phyloP scores from a whole-genome alignment of 2,113 vertebrate species.

The Elanoides forficatus region DNA sequence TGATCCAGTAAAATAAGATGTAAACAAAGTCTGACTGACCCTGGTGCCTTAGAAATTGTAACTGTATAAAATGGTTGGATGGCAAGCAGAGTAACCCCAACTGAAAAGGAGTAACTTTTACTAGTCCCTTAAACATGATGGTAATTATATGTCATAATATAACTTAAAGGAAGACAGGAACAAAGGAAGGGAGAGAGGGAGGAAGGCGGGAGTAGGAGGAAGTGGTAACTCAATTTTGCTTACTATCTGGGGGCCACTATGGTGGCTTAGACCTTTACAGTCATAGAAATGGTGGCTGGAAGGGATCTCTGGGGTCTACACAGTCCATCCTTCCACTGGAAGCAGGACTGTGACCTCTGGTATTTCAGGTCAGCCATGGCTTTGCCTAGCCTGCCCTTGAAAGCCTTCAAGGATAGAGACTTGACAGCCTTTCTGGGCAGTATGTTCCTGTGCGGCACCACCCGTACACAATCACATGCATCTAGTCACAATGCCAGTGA shows the following conservation, averaged over 20 bases:
- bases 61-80: not conserved
- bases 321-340: not conserved
- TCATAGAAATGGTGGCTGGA: not conserved
- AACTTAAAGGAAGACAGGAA: not conserved
- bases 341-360: not conserved
- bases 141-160: not conserved
- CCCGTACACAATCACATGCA: not conserved
- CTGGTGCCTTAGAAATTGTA: not conserved
- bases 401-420: not conserved
- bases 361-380: not conserved
- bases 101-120: not conserved
- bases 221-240: not conserved
- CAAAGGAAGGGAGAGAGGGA: not conserved
- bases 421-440: not conserved
- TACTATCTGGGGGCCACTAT: not conserved
- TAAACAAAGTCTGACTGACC: not conserved
- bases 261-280: not conserved
- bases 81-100: not conserved
- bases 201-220: not conserved
- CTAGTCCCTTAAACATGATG: not conserved
- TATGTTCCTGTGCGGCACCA: not conserved
- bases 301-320: not conserved
- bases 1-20: not conserved
- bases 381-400: not conserved
- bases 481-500: not conserved